Percentiles rank a stretch among this genome's conserved stretches.
These are phyloP conservation scores for Ceratitis capitata DNA, from an alignment of 1,140 invertebrate species.

Conservation along the genomic window DNA sequence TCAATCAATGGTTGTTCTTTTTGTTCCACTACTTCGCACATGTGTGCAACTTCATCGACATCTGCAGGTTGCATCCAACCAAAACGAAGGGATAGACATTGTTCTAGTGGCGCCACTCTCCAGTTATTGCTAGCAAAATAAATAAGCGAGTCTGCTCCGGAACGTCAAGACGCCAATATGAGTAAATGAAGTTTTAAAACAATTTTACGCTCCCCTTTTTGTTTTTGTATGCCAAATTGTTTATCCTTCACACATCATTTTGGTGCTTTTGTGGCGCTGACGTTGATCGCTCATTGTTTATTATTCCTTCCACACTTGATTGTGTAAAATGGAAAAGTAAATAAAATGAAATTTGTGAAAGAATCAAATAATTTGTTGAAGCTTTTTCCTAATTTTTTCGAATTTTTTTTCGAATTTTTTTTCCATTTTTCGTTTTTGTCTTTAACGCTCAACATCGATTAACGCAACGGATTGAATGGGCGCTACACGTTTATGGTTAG, in stretches of 20 bases:
- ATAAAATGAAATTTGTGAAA: neutral
- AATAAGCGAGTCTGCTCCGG: slow-evolving; percentile 21
- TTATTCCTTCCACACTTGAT: slow-evolving; percentile 23
- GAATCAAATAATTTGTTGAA: too few species aligned
- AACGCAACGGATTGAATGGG: slow-evolving; percentile 25
- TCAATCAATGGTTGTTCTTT: too few species aligned
- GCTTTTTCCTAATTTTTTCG: too few species aligned
- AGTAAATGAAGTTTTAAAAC: neutral
- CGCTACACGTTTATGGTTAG: slow-evolving; percentile 27
- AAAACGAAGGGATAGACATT: neutral
- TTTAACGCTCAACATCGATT: neutral
- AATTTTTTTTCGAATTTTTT: too few species aligned
- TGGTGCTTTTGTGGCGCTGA: neutral
- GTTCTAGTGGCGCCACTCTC: slow-evolving; percentile 28
- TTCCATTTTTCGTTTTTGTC: too few species aligned
- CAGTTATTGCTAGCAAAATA: slow-evolving; percentile 28
- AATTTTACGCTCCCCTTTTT: neutral
- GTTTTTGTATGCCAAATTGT: slow-evolving; percentile 4
- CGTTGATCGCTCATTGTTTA: neutral
- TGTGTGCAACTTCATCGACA: neutral
- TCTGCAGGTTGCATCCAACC: neutral
- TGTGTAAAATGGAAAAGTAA: neutral
- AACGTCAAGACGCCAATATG: neutral
- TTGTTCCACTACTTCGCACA: too few species aligned
- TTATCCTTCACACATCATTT: slow-evolving; percentile 13